Conservation (phyloP, 2,113 vertebrate genomes). For the Oostethus manadensis region DNA sequence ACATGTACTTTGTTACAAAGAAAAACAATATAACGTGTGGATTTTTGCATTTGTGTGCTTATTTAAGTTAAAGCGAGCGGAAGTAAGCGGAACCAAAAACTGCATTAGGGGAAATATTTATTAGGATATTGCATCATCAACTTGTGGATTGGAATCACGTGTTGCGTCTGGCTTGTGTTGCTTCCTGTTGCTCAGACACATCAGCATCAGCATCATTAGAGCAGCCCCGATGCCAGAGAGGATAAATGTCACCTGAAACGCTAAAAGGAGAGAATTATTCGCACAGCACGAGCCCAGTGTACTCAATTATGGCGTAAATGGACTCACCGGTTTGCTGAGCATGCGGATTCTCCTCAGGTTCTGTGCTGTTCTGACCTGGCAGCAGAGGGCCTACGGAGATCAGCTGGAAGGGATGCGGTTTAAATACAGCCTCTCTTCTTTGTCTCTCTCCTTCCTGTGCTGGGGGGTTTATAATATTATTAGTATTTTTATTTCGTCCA, state of each 20-base stretch:
- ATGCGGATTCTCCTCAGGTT: neutral
- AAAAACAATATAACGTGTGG: no score
- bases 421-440: slow-evolving; percentile 29
- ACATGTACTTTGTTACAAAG: no score
- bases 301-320: neutral
- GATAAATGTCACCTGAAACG: slow-evolving; percentile 34
- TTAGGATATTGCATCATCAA: slow-evolving; percentile 16
- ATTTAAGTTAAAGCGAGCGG: no score
- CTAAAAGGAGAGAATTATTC: slow-evolving; percentile 17
- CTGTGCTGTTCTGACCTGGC: slow-evolving; percentile 27
- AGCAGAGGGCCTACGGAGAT: slow-evolving; percentile 55
- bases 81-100: no score
- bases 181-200: slow-evolving; percentile 12
- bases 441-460: slow-evolving; percentile 41
- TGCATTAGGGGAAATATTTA: slow-evolving; percentile 22
- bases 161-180: slow-evolving; percentile 4
- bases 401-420: slow-evolving; percentile 27
- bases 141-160: neutral
- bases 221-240: slow-evolving; percentile 29
- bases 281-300: neutral
- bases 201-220: slow-evolving; percentile 26
- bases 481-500: no score
- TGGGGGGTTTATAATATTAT: slow-evolving; percentile 5
- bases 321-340: slow-evolving; percentile 25
- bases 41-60: no score